Evolutionary conservation across 1,140 invertebrate species (phyloP), one percentile per base, ranked within the genome.

Genomic region (Drosophila virilis): DNA sequence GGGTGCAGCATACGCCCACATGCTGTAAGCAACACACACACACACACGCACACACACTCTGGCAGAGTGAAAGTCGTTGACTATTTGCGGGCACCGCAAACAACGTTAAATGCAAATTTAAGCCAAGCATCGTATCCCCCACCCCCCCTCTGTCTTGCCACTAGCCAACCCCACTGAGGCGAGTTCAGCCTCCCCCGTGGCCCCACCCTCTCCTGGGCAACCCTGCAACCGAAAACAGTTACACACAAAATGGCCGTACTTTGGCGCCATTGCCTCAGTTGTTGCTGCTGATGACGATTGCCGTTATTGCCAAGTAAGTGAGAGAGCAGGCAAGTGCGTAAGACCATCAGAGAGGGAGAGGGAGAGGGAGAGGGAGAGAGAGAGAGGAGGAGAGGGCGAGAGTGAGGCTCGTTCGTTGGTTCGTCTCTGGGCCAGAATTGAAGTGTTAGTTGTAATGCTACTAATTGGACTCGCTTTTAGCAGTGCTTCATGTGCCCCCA

Each of bases 71-170:
- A 22, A 61, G 66, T 61, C 59, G 59, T 62, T 48, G 77, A 80
- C 75, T 71, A 82, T 86, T 86, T 82, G 83, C 74, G 79, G 79
- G 79, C 62, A 88, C 84, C 84, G 77, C 84, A 89, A 88, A 89
- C 80, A 89, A 89, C 84, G 84, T 89, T 89, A 89, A 89, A 89
- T 89, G 84, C 84, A 89, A 89, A 89, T 89, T 89, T 89, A 89
- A 80, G 74, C 65, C 68, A 76, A 78, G 64, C 61, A 59, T 40
- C 74, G 40, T 52, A 32, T 48, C 1, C 40, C 46, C 8, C 10
- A n/a, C 22, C 1, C 22, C 22, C 12, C 35, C 33, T 12, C 43
- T n/a, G 13, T 46, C 32, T 8, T 37, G 17, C 2, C 48, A 17
- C 33, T 33, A 15, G 1, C 22, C 0, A 7, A 51, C 38, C 48